Evolutionary conservation across 2,113 vertebrate genomes (phyloP), one percentile per base, ranked within the genome.

Genomic region (Eira barbara): DNA sequence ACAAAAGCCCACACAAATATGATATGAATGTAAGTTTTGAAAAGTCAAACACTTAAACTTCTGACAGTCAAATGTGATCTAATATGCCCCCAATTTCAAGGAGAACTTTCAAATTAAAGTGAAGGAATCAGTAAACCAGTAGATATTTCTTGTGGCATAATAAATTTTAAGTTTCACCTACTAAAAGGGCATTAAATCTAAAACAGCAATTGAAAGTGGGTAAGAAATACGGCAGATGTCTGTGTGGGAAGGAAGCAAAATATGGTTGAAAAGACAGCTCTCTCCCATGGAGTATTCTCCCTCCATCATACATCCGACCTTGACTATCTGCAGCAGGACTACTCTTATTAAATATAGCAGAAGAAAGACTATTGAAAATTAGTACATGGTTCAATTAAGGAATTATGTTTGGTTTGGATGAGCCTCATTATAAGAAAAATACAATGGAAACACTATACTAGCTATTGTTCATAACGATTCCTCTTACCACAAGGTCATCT

Each of bases 171-270:
- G 21, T 80, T 89, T 93, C 34, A 39, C 45, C 31, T 7, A 57
- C 10, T 55, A 71, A 57, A 79, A 29, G 25, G 69, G 6, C 47
- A 91, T 81, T 92, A 87, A 76, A 91, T 71, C 63, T 59, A 73
- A 96, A 83, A 52, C 73, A 82, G 69, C 80, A 88, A 73, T 36
- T 65, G 69, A 74, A 94, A 94, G 25, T 65, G 63, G 78, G 61
- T 84, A 61, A 95, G 87, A 74, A 84, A 10, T 27, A 36, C 8
- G 0, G 71, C 93, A 97, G 95, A 89, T 89, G 88, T 79, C 87
- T 21, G 67, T 65, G 79, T 94, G 88, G 90, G 91, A 78, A 95
- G 84, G 23, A 92, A 81, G 61, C 29, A 92, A 71, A 92, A 80
- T 17, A 76, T 0, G 3, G 5, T 12, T 81, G 34, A 83, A 73